A percentile compares a stretch with the other conserved stretches of the same genome.
These are phyloP conservation scores for Heliconius hewitsoni DNA, from an alignment of 1,140 invertebrate genomes.

Conservation along the genomic window DNA sequence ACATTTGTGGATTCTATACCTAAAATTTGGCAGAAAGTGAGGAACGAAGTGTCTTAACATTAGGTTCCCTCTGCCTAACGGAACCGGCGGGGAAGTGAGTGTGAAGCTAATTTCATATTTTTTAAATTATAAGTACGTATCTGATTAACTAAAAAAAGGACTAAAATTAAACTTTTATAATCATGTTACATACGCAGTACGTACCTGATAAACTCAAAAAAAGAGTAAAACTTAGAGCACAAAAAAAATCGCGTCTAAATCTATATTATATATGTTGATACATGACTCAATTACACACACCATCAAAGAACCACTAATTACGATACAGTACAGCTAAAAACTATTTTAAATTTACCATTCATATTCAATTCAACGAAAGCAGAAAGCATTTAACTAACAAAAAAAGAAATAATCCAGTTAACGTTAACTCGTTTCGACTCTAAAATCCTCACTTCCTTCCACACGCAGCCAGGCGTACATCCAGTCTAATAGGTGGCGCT, in stretches of 20 bases:
- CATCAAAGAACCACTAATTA: background rate
- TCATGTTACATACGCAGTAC: too few species aligned
- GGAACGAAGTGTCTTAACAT: too few species aligned
- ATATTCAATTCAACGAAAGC: background rate
- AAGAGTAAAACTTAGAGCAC: too few species aligned
- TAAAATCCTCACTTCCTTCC: conserved; percentile 54
- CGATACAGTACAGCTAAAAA: background rate
- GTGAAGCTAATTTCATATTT: too few species aligned
- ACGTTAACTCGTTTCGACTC: conserved; percentile 45
- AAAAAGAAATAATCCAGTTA: conserved; percentile 38
- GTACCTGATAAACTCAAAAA: too few species aligned
- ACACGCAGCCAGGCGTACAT: conserved; percentile 60
- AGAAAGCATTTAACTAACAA: background rate
- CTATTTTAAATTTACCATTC: background rate
- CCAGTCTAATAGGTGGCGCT: conserved; percentile 68
- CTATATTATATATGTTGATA: background rate
- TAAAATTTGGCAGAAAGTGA: too few species aligned
- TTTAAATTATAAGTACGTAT: too few species aligned
- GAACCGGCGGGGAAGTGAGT: too few species aligned
- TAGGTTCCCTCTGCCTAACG: too few species aligned
- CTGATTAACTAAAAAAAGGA: too few species aligned
- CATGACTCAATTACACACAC: background rate
- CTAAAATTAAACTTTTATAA: too few species aligned
- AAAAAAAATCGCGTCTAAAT: background rate
- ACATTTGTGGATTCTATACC: too few species aligned